A percentile compares a stretch with the other conserved stretches of the same genome.
phyloP scores from a whole-genome alignment of 1,140 invertebrate genomes.

The Hetaerina americana region DNA sequence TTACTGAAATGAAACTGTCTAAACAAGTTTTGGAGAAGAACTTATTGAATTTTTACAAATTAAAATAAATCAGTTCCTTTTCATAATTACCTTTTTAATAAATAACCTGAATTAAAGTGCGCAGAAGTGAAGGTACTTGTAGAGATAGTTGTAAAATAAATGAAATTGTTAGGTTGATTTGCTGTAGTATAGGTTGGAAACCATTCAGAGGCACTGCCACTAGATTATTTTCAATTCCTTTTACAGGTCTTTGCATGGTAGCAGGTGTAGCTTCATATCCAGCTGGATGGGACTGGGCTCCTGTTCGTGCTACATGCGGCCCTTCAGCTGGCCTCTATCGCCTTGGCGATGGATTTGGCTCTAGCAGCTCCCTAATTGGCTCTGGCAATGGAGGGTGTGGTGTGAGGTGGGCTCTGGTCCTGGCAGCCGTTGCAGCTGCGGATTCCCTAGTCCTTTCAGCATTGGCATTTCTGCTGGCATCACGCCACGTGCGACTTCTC shows the following conservation, averaged over 20 bases:
- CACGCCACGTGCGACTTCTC: constrained; percentile 69
- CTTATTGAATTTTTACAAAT: too few species aligned
- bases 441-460: constrained; percentile 81
- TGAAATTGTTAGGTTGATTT: too few species aligned
- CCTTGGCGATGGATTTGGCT: constrained; percentile 35
- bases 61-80: too few species aligned
- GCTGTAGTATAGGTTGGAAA: too few species aligned
- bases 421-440: constrained; percentile 82
- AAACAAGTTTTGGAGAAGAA: too few species aligned
- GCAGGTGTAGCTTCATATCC: constrained; percentile 82
- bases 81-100: too few species aligned
- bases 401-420: constrained; percentile 87
- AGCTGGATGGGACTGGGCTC: constrained; percentile 74
- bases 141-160: too few species aligned
- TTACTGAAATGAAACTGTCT: too few species aligned
- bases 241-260: constrained; percentile 66
- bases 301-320: constrained; percentile 77
- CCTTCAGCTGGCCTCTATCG: constrained; percentile 58
- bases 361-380: constrained; percentile 4
- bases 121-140: too few species aligned
- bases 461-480: constrained; percentile 87
- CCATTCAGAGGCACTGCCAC: too few species aligned
- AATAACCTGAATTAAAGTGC: too few species aligned
- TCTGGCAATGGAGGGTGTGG: constrained; percentile 53
- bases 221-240: too few species aligned